Base-by-base conservation (phyloP, 2,888 invertebrate species). In the Limnephilus marmoratus region DNA sequence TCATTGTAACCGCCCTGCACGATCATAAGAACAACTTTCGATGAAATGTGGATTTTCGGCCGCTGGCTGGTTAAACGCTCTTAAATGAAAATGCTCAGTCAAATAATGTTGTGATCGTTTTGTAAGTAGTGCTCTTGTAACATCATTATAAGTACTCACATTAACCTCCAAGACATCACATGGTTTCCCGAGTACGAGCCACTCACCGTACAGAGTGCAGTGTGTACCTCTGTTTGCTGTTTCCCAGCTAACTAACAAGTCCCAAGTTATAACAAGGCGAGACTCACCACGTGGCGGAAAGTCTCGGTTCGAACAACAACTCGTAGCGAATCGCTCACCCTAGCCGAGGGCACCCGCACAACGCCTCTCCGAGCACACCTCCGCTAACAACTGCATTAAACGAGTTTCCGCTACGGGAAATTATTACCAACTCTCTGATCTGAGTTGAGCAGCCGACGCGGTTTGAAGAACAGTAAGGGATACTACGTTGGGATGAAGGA, bases 211-310 rank as follows among this genome's bases (percentile, higher is more conserved):
- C 68, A 68, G 68, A 18, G 68, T 68, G 53, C 34, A 37, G 34
- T 83, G 31, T 13, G 18, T 37, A 83, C 83, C 83, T 37, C 12
- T 83, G 83, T 83, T 83, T 37, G 37, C 37, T 37, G 83, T 83
- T 18, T 83, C 37, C 24, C 12, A 83, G 83, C 18, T 83, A 37
- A 83, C 83, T 41, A 41, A 37, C 83, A 34, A 83, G 18, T 83
- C 24, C 34, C 83, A 83, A 83, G 37, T 83, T 83, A 83, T 83
- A 83, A 83, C 83, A 34, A 83, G 83, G 37, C 37, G 83, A 34
- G 83, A 83, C 83, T 83, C 83, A 83, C 34, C 83, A 83, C 83
- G 83, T 37, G 37, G 37, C 83, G 83, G 83, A 83, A 83, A 83
- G 83, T 83, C 83, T 41, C 83, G 83, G 34, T 83, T 83, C 37